Base-by-base conservation (phyloP, 2,113 vertebrate genomes). In the Lampris megalopsis region DNA sequence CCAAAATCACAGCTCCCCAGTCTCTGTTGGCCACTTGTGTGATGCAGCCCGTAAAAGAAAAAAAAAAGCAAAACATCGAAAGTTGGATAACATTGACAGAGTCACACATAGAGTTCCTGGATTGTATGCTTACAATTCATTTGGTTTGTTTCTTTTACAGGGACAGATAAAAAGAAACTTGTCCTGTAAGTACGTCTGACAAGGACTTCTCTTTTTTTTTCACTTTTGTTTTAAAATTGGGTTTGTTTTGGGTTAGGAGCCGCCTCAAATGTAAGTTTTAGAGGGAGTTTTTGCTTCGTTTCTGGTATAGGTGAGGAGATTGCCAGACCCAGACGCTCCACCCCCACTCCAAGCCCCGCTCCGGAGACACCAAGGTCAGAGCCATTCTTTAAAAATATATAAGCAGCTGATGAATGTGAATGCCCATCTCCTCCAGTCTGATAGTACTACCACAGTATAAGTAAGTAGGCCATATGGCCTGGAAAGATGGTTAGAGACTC, bases 141-240 rank as follows among this genome's bases (percentile, higher is more conserved):
- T 80, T 83, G 63, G 90, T 68, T 94, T 81, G 89, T 93, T 91
- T 92, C 91, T 84, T 92, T 95, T 94, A 83, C 94, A 99, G 97
- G 96, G 96, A 68, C 94, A 86, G 83, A 96, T 98, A 77, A 99
- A 98, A 94, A 96, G 97, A 93, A 96, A 98, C 86, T 91, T 98
- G 84, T 99, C 98, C 88, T 96, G 98, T 99, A 94, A 98, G 97
- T 99, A 95, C 83, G 76, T 76, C 1, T 13, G 3, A 79, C 48
- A 59, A 35, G n/a, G 59, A 69, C 61, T 11, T 1, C 0, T 4
- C 57, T 49, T 50, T 53, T 56, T 36, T 11, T 9, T 13, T 9
- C 8, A 47, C 13, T 35, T 62, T 5, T 24, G 2, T 9, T 53
- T 45, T 41, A 11, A 2, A 40, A 9, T 47, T 10, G 35, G 7